A percentile compares a stretch with the other conserved stretches of the same genome.
Evolutionary conservation across 2,888 invertebrate species (phyloP).

Genomic region (Emesis furor): DNA sequence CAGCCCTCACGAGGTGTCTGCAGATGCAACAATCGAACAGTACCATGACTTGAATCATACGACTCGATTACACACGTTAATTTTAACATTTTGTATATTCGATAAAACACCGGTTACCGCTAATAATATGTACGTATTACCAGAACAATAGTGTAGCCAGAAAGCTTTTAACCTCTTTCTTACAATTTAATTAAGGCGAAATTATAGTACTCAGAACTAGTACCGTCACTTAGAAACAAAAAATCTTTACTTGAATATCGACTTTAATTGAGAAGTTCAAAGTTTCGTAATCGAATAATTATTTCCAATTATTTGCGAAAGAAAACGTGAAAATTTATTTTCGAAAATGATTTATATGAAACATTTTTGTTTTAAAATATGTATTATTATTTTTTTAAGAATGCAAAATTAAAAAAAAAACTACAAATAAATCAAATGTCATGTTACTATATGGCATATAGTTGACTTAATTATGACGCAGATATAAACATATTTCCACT

Average conservation of each 20-base stretch:
- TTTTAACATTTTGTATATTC: constrained; percentile 83
- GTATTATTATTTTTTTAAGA: too few species aligned
- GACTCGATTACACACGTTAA: constrained; percentile 63
- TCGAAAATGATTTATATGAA: too few species aligned
- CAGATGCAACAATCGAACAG: constrained; percentile 86
- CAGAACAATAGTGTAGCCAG: constrained; percentile 7
- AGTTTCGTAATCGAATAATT: neutral
- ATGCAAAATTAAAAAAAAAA: too few species aligned
- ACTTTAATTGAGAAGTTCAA: neutral
- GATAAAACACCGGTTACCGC: constrained; percentile 81
- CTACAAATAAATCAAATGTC: too few species aligned
- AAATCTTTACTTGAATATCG: too few species aligned
- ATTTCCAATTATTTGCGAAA: neutral
- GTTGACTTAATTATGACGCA: too few species aligned
- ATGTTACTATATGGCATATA: too few species aligned
- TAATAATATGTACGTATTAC: constrained; percentile 70
- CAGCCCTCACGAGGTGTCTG: constrained; percentile 88
- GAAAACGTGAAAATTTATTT: too few species aligned
- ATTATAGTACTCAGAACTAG: neutral
- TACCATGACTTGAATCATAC: constrained; percentile 86
- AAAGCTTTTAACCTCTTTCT: constrained; percentile 12
- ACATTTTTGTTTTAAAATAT: too few species aligned
- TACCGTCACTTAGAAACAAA: neutral
- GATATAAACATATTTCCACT: too few species aligned
- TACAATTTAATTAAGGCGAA: neutral